Base-by-base conservation (phyloP, 2,797 vertebrate genomes). In the Columba guinea region DNA sequence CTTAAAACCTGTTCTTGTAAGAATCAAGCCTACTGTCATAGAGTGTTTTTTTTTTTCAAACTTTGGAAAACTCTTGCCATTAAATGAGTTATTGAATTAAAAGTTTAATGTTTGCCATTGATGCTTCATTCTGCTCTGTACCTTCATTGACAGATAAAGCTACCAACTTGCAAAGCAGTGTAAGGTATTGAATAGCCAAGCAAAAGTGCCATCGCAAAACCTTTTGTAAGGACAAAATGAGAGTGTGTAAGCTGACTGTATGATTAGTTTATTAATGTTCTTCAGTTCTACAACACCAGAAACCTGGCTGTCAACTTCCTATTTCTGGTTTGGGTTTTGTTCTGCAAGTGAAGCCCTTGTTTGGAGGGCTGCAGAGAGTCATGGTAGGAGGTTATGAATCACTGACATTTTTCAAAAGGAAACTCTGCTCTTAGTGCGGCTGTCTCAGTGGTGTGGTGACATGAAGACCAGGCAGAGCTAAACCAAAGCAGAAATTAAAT, bases 251-350 rank as follows among this genome's bases (percentile, higher is more conserved):
- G 37, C 44, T 65, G 53, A 68, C 24, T 55, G 30, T 34, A 35
- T 4, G 9, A 49, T 76, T 78, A 77, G 75, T 51, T 92, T 82
- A 55, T 52, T 52, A 21, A 62, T 5, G 10, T 55, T 27, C 70
- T 75, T 81, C 52, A 63, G n/a, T 28, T 84, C 60, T 75, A 73
- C 24, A 48, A 27, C 62, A 86, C 56, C 23, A 84, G 64, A 26
- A 86, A 78, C 44, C 86, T 58, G 81, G 28, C 23, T 63, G 28
- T 78, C 76, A 87, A 78, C 81, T 96, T 96, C 90, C 70, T 89
- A 32, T 55, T 97, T 92, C 67, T 95, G 73, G 19, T 83, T 74
- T 89, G 83, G 20, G 23, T 67, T 92, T 93, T 88, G 44, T 67
- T 89, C 73, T 86, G 52, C 78, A 84, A 62, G 51, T 58, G 68